Evolutionary conservation across 30 jellyfish, hydroid and myxozoan genomes (phyloP), one percentile per base, ranked within the genome.

Genomic region (Aurelia aurita complex sp. Pacific): DNA sequence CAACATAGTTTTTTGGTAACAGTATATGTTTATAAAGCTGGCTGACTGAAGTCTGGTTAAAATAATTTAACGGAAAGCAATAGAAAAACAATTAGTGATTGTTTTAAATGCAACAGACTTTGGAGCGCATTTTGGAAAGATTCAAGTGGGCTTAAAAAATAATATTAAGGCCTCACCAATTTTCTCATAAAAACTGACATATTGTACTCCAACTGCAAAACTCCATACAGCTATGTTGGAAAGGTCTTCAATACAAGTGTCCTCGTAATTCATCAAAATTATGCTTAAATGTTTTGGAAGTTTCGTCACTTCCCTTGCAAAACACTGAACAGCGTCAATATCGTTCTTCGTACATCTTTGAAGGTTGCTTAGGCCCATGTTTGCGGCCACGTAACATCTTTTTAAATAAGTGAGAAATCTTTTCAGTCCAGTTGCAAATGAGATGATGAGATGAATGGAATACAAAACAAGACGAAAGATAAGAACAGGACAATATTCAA

Each of bases 191-290:
- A 77, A 61, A 16, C 77, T 77, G 77, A 77, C 52, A 19, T 23
- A 77, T 63, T 61, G 36, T 62, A 76, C 59, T 46, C 87, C 87
- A 29, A 63, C 16, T 36, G 67, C 36, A 16, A 77, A 18, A 68
- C 87, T 77, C 87, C 87, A 77, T 18, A 64, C 33, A 18, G 74
- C 87, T 14, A 59, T 23, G 63, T 61, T 77, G 9, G 87, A 63
- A 14, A 77, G 23, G 19, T 64, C 74, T 77, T 77, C 87, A 10
- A 19, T 77, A 51, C 35, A 61, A 14, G 10, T 14, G 38, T 62
- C 87, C 64, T 62, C 17, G 18, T 51, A 75, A 62, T 61, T 19
- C 77, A 46, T 32, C 62, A 77, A 64, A 55, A 77, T 35, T 42
- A 77, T 9, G 16, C 23, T 61, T 68, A 64, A 33, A 61, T 77